Base-by-base conservation (phyloP, 2,113 vertebrate genomes). In the Melanerpes aurifrons region DNA sequence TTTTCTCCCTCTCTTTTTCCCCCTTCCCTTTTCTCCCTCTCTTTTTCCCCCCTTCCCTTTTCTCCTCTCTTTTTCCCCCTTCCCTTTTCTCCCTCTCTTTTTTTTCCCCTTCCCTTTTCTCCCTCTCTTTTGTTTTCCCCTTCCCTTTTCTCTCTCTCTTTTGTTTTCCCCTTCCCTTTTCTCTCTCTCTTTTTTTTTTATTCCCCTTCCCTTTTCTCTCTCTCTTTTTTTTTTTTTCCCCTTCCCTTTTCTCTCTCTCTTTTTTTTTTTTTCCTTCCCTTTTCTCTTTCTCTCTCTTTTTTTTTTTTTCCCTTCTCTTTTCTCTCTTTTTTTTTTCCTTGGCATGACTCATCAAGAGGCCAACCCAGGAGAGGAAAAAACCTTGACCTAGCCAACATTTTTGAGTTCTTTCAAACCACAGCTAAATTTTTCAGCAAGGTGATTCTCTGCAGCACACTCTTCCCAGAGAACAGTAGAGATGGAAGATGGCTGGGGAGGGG, bases 361-460 rank as follows among this genome's bases (percentile, higher is more conserved):
- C 70, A 74, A 82, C 73, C 10, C 7, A 37, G 32, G 67, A 95
- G 40, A 50, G 45, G 72, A 84, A 82, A 79, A 17, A 78, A 78
- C 19, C 56, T 28, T 45, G 66, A 22, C 56, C 25, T 28, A 28
- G 43, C 20, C 8, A 18, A 22, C 0, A 0, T 57, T 86, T 85
- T 82, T 86, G 31, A 53, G 80, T 80, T 83, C 75, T 88, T 90
- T 89, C 29, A 77, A 88, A 64, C 16, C 10, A 35, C 47, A 32
- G 50, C 80, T 77, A 61, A 28, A 29, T 71, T 90, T 96, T 95
- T 86, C 57, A 43, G 57, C 90, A 92, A 76, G 32, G 62, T 93
- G 26, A 77, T 86, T 86, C 22, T 91, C 57, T 90, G 69, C 72
- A 86, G 58, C 58, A 83, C 22, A 13, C 19, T 67, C 3, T 47